Evolutionary conservation across 2,113 vertebrate genomes (phyloP).

Genomic region (Oreotrochilus melanogaster): DNA sequence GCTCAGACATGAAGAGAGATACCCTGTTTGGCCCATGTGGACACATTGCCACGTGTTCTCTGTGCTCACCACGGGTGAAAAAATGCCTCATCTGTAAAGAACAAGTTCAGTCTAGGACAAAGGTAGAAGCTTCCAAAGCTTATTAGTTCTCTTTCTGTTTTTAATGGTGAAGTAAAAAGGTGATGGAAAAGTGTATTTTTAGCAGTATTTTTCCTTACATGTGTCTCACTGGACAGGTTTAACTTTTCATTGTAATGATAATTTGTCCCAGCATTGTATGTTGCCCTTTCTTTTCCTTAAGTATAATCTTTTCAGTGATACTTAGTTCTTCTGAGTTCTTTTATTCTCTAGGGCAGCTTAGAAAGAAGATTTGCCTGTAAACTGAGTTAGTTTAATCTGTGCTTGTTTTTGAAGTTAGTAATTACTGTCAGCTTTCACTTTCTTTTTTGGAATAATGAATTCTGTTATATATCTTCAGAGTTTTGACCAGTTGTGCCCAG

Average conservation of each 20-base stretch:
- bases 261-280: not conserved
- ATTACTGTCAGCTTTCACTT: not conserved
- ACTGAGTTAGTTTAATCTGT: not conserved
- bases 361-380: not conserved
- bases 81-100: constrained; percentile 99
- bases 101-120: constrained; percentile 97
- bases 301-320: not conserved
- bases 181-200: not conserved
- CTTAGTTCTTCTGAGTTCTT: not conserved
- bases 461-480: not conserved
- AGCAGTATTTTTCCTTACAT: not conserved
- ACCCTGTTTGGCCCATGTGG: constrained; percentile 98
- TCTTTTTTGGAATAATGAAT: not conserved
- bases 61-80: constrained; percentile 98
- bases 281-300: not conserved
- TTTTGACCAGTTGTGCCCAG: not conserved
- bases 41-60: constrained; percentile 97
- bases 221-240: not conserved
- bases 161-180: not conserved
- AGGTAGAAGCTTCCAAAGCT: constrained; percentile 80
- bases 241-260: not conserved
- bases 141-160: not conserved
- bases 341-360: not conserved
- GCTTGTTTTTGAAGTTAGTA: not conserved
- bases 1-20: constrained; percentile 98